Conservation (phyloP, 2,888 invertebrate genomes). For the Drosophila planitibia region DNA sequence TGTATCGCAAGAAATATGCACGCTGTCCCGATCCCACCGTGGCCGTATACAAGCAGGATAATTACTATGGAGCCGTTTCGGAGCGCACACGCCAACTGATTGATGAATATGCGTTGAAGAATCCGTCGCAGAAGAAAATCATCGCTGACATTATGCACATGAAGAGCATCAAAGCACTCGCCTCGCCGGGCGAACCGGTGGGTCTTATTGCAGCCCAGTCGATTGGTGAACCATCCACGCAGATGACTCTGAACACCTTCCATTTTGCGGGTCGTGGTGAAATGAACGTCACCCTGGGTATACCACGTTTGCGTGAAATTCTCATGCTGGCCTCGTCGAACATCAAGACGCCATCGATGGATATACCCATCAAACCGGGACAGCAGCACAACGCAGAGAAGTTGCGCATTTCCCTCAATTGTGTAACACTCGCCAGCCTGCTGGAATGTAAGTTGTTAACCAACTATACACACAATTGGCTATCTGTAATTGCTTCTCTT, state of each 20-base stretch:
- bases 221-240: conserved; percentile 99
- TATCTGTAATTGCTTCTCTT: neutral
- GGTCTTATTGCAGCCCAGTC: conserved; percentile 97
- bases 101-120: conserved; percentile 87
- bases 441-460: conserved; percentile 87
- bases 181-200: conserved; percentile 97
- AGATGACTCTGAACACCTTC: conserved; percentile 99
- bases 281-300: conserved; percentile 99
- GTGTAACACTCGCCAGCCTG: conserved; percentile 92
- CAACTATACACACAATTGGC: neutral
- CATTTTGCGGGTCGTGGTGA: conserved; percentile 99
- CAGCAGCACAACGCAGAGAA: conserved; percentile 88
- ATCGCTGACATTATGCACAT: conserved; percentile 90
- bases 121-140: conserved; percentile 84
- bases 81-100: conserved; percentile 92
- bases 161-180: conserved; percentile 92
- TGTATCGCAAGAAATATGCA: conserved; percentile 85
- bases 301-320: conserved; percentile 98
- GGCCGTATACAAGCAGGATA: conserved; percentile 90
- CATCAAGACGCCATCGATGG: conserved; percentile 98
- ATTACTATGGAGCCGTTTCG: conserved; percentile 92
- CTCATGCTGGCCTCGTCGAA: conserved; percentile 97
- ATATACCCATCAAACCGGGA: conserved; percentile 91
- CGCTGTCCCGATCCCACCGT: conserved; percentile 91
- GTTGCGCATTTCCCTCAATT: conserved; percentile 90